Evolutionary conservation across 2,113 vertebrate genomes (phyloP).

Genomic region (Lepidothrix coronata): DNA sequence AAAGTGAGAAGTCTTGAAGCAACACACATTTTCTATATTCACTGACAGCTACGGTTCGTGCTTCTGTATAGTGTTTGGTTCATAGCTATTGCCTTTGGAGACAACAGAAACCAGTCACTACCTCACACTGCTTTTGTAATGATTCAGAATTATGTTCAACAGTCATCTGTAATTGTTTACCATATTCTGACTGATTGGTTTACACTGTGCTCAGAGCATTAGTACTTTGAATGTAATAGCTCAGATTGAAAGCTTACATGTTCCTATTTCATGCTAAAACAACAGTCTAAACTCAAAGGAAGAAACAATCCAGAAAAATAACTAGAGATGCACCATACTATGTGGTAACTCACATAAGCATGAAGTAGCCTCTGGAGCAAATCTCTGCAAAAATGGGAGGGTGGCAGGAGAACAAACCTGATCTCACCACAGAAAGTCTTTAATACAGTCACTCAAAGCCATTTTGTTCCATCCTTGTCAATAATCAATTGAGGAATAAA

Average conservation of each 20-base stretch:
- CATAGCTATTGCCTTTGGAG: neutral
- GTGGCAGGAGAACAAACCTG: neutral
- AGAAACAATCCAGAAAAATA: neutral
- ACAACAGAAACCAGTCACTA: neutral
- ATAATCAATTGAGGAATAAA: neutral
- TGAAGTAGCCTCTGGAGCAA: neutral
- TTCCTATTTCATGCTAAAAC: neutral
- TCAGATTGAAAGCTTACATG: neutral
- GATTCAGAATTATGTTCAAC: neutral
- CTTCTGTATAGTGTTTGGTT: accelerated
- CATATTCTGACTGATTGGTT: neutral
- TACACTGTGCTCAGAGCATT: neutral
- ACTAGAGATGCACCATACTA: neutral
- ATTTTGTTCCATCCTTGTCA: neutral
- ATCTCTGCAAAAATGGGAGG: neutral
- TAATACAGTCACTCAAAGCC: neutral
- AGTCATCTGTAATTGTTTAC: neutral
- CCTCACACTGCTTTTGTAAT: neutral
- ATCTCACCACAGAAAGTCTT: neutral
- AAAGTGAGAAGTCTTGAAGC: neutral
- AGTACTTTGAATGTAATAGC: neutral
- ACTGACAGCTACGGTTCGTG: neutral
- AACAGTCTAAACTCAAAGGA: neutral
- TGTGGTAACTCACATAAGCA: neutral
- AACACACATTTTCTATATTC: neutral